These are phyloP conservation scores for Forbesichthys papilliferus DNA, from an alignment of 2,113 vertebrate genomes.

Conservation along the genomic window DNA sequence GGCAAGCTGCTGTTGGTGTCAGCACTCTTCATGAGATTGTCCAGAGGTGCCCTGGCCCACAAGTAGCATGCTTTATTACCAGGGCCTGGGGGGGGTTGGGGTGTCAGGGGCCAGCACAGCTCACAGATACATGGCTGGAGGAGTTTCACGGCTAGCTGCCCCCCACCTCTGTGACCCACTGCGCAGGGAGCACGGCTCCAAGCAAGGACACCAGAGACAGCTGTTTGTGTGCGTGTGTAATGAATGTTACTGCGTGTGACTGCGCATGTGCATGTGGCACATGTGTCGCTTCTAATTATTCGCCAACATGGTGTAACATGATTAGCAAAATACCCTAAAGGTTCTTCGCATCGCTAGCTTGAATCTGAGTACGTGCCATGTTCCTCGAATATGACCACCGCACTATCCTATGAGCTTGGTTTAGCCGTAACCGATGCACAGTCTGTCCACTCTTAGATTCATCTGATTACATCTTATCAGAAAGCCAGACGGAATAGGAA, in stretches of 20 bases:
- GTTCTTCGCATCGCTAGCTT: slow-evolving; percentile 30
- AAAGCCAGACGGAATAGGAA: slow-evolving; percentile 25
- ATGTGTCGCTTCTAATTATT: slow-evolving; percentile 51
- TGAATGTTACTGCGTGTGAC: slow-evolving; percentile 5
- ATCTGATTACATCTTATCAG: not conserved
- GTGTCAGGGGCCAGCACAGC: slow-evolving; percentile 50
- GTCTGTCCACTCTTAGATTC: not conserved
- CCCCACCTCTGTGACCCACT: slow-evolving; percentile 55
- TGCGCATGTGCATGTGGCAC: slow-evolving; percentile 31
- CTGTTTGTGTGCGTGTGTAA: slow-evolving; percentile 19
- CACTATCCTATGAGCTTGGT: not conserved
- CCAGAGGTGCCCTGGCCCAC: slow-evolving; percentile 16
- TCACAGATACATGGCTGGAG: slow-evolving; percentile 37
- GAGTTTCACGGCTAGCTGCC: slow-evolving; percentile 59
- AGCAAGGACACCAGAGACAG: slow-evolving; percentile 58
- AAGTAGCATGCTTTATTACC: slow-evolving; percentile 45
- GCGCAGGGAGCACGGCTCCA: slow-evolving; percentile 34
- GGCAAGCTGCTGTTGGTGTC: slow-evolving; percentile 12
- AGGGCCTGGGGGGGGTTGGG: slow-evolving; percentile 42
- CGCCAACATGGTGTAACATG: slow-evolving; percentile 27
- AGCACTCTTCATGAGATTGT: slow-evolving; percentile 40
- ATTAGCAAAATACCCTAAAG: slow-evolving; percentile 52
- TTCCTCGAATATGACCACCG: slow-evolving; percentile 29
- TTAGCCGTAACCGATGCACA: not conserved
- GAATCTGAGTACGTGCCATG: slow-evolving; percentile 18